These are phyloP conservation scores for Okapia johnstoni DNA, from an alignment of 2,113 vertebrate genomes.

Conservation along the genomic window DNA sequence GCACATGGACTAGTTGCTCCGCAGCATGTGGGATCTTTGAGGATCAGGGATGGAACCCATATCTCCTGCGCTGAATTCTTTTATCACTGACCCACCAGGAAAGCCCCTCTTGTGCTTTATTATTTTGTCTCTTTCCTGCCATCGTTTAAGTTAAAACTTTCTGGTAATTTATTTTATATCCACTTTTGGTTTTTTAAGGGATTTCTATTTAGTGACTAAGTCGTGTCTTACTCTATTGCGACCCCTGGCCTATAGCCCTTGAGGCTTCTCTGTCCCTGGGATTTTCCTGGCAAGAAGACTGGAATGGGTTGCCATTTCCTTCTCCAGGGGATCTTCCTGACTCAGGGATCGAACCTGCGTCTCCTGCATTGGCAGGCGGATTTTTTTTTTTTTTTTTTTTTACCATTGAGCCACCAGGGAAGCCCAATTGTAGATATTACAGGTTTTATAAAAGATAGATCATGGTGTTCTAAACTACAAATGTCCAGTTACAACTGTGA, in stretches of 20 bases:
- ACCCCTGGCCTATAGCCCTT: not conserved
- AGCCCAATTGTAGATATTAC: not conserved
- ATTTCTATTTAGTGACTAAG: not conserved
- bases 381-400: not conserved
- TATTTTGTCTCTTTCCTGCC: not conserved
- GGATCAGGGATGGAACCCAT: not conserved
- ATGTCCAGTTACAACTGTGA: not conserved
- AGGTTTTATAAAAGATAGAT: not conserved
- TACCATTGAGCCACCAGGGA: not conserved
- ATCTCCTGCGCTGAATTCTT: not conserved
- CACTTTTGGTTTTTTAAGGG: not conserved
- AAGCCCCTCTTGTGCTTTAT: not conserved
- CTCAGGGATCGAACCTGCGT: not conserved
- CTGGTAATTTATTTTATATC: not conserved
- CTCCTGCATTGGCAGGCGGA: not conserved
- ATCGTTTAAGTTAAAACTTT: not conserved
- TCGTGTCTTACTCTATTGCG: not conserved
- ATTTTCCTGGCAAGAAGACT: not conserved
- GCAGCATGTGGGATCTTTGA: not conserved
- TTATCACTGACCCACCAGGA: not conserved
- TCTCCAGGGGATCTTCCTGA: not conserved
- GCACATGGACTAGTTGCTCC: not conserved
- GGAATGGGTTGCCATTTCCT: not conserved
- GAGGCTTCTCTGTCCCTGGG: not conserved
- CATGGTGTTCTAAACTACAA: not conserved